A percentile compares a stretch with the other conserved stretches of the same genome.
phyloP scores from a whole-genome alignment of 2,797 vertebrate species.

The Ciconia nigra region DNA sequence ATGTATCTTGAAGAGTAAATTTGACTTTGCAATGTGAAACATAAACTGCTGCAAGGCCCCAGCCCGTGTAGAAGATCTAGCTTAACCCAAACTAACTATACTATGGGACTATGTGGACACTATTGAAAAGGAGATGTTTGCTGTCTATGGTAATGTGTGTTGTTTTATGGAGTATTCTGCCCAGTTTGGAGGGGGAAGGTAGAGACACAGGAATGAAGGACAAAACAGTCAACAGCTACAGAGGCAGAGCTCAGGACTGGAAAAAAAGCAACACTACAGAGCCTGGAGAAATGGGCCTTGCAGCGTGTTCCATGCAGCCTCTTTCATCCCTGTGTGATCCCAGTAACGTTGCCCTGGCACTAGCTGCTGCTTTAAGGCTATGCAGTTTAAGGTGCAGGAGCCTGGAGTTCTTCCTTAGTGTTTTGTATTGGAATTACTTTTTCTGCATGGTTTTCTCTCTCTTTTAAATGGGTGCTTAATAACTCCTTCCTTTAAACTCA shows the following conservation, averaged over 20 bases:
- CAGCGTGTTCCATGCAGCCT: background rate
- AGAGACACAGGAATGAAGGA: background rate
- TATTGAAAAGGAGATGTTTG: background rate
- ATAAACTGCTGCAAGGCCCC: background rate
- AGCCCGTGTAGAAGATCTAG: fast-evolving
- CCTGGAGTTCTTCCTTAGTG: background rate
- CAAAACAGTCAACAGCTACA: background rate
- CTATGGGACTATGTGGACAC: too few relatives aligned
- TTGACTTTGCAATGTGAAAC: background rate
- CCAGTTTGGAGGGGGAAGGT: background rate
- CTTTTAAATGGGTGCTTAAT: background rate
- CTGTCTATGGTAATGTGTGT: fast-evolving
- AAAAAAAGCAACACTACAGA: background rate
- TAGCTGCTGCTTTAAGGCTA: background rate
- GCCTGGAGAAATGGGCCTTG: background rate
- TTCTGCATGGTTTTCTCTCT: background rate
- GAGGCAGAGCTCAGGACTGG: background rate
- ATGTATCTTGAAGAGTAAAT: background rate
- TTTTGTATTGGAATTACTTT: background rate
- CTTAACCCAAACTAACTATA: background rate
- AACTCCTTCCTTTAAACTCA: background rate
- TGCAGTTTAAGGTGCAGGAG: background rate
- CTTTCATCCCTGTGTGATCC: background rate
- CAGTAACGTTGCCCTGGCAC: background rate
- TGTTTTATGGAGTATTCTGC: background rate